Percentiles rank a stretch among this genome's conserved stretches.
phyloP scores from a whole-genome alignment of 2,888 invertebrate genomes.

The Drosophila nigricruria region DNA sequence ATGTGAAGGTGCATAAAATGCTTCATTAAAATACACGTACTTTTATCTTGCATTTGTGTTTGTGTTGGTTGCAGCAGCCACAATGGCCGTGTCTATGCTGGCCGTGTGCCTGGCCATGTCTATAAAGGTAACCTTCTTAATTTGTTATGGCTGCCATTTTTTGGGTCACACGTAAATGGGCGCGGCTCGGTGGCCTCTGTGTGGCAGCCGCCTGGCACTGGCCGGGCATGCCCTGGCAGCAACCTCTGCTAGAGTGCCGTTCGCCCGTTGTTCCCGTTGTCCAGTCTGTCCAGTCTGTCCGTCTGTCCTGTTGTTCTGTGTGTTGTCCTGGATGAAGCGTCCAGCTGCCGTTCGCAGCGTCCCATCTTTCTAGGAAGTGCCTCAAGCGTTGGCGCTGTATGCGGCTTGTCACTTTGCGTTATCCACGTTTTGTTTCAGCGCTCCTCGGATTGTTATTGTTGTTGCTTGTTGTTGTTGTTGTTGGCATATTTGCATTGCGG shows the following conservation, averaged over 20 bases:
- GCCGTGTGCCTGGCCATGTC: conserved; percentile 33
- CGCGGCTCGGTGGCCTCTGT: conserved; percentile 41
- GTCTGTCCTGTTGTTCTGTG: conserved; percentile 23
- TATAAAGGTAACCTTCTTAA: conserved; percentile 75
- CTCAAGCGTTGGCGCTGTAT: conserved; percentile 65
- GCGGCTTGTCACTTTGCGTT: conserved; percentile 71
- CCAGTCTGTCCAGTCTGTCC: conserved; percentile 1
- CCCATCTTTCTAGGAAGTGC: conserved; percentile 58
- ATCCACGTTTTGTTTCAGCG: conserved; percentile 65
- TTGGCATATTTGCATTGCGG: conserved; percentile 78
- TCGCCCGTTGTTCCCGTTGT: conserved; percentile 1
- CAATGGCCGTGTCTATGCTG: background rate
- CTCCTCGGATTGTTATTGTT: conserved; percentile 20
- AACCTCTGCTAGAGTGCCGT: conserved; percentile 1
- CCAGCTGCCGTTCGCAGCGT: conserved; percentile 38
- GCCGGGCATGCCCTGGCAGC: conserved; percentile 27
- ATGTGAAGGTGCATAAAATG: conserved; percentile 23
- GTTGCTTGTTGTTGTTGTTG: conserved; percentile 32
- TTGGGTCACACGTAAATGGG: conserved; percentile 61
- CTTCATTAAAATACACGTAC: conserved; percentile 44
- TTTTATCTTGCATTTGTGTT: conserved; percentile 7
- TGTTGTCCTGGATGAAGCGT: conserved; percentile 53
- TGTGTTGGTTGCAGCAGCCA: conserved; percentile 10
- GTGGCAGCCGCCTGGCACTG: conserved; percentile 15
- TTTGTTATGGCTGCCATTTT: conserved; percentile 79